These are phyloP conservation scores for Acleris cristana DNA, from an alignment of 2,888 invertebrate genomes.

Conservation along the genomic window DNA sequence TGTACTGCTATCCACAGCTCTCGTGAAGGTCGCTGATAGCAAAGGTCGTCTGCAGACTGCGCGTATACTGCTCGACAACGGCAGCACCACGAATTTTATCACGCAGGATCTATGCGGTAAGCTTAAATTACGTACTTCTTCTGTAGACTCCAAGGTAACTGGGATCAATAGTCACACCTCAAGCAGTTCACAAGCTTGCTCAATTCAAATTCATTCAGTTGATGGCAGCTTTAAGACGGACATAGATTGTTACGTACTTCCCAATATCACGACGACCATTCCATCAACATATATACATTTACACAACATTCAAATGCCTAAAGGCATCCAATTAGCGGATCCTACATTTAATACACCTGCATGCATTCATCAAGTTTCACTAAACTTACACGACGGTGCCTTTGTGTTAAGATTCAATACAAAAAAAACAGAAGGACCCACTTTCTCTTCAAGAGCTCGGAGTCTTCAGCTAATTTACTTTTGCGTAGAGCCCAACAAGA, in stretches of 20 bases:
- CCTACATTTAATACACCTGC: slow-evolving; percentile 11
- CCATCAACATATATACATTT: slow-evolving; percentile 4
- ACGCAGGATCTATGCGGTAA: slow-evolving; percentile 6
- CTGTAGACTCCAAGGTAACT: slow-evolving; percentile 1
- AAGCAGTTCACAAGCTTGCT: slow-evolving; percentile 2
- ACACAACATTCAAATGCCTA: slow-evolving; percentile 2
- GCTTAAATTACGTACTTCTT: slow-evolving; percentile 1
- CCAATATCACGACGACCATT: neutral
- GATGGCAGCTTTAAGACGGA: slow-evolving; percentile 9
- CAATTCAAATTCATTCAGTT: neutral
- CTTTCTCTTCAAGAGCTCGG: too few species aligned
- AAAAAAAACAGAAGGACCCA: too few species aligned
- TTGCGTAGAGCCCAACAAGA: too few species aligned
- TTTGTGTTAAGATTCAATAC: neutral
- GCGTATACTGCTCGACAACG: slow-evolving; percentile 8
- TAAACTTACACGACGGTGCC: too few species aligned
- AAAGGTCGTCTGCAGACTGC: slow-evolving; percentile 27
- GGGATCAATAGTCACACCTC: slow-evolving; percentile 4
- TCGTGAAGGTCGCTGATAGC: slow-evolving; percentile 31
- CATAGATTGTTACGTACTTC: slow-evolving; percentile 4
- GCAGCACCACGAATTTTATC: slow-evolving; percentile 10
- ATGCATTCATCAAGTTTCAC: neutral
- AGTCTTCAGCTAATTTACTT: too few species aligned
- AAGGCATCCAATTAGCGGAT: slow-evolving; percentile 13
- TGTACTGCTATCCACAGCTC: slow-evolving; percentile 43